Evolutionary conservation across 2,797 vertebrate genomes (phyloP), one percentile per base, ranked within the genome.

Genomic region (Semaprochilodus insignis): DNA sequence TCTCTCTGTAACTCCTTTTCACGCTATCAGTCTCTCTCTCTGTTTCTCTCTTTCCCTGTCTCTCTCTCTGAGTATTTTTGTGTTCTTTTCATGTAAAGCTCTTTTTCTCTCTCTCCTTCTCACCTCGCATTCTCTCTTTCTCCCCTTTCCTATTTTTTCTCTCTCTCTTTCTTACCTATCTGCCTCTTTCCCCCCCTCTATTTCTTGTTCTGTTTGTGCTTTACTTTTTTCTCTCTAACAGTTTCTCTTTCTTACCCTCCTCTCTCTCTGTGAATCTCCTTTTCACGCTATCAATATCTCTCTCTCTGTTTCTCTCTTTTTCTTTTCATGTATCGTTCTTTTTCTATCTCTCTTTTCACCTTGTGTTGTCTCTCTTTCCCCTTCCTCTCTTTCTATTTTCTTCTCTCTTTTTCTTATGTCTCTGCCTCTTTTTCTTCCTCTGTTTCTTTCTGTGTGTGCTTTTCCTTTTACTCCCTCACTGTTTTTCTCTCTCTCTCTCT

Each of bases 1-100:
- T 82, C 54, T 52, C 76, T 81, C 48, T 78, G 51, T 78, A 89
- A 92, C 94, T 92, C 91, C 21, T 4, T 63, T 21, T 60, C n/a
- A n/a, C n/a, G 1, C 11, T 25, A 48, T 2, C 23, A 4, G 44
- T 48, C 44, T 48, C 44, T 62, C 59, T 62, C 0, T 60, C 21
- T 23, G 0, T 62, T 1, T 59, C 57, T n/a, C 7, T n/a, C 7
- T 10, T 7, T 19, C 52, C 11, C 44, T 48, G 0, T 48, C 8
- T 1, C 3, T 19, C 15, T 34, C 21, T 3, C 48, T 51, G 6
- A 52, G 11, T 48, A 11, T 48, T 48, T 21, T 71, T 14, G 19
- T 86, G 91, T 89, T 91, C 90, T 88, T 19, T 25, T 40, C 40
- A 40, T 40, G 40, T 40, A 6, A 40, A 31, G 31, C 19, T 65